Base-by-base conservation (phyloP, 1,140 invertebrate species). In the Lordiphosa mommai region DNA sequence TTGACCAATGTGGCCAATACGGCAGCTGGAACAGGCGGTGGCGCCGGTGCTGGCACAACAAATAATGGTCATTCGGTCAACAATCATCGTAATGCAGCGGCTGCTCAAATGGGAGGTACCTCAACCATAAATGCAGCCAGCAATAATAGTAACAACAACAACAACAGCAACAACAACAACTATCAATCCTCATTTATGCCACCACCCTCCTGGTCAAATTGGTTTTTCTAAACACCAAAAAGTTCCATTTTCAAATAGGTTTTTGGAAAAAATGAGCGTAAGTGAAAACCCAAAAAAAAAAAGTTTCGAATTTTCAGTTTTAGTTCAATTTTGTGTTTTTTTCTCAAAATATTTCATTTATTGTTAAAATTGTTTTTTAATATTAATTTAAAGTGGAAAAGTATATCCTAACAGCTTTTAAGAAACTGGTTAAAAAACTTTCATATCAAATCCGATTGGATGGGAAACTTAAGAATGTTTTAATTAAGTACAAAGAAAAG, bases 1-100 rank as follows among this genome's bases (percentile, higher is more conserved):
- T 61, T 88, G n/a, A 87, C 86, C 2, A 87, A 77, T 33, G 82
- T 88, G 46, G 85, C 85, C 13, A 86, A 80, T 17, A 82, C 82
- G n/a, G 46, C 59, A 33, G 34, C 38, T 9, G 37, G 55, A 12
- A 16, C 61, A 4, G 44, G 44, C 3, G 16, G 43, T 17, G n/a
- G 60, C 34, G 7, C 37, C 5, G 6, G 30, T 12, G 14, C 41
- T n/a, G 32, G 37, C 7, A 14, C 34, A 40, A 10, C 48, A 37
- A 32, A 36, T 51, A 17, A 38, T n/a, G 12, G 20, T 51, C 17
- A 27, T 30, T 56, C 59, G 47, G 14, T 41, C 49, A 48, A 32
- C 43, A 46, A 10, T 48, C 43, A 53, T 43, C 36, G 33, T 20
- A 36, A 46, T 38, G 51, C 43, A 33, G 16, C 52, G 6, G 34